Evolutionary conservation across 2,797 vertebrate species (phyloP), one percentile per base, ranked within the genome.

Genomic region (Anabacerthia variegaticeps): DNA sequence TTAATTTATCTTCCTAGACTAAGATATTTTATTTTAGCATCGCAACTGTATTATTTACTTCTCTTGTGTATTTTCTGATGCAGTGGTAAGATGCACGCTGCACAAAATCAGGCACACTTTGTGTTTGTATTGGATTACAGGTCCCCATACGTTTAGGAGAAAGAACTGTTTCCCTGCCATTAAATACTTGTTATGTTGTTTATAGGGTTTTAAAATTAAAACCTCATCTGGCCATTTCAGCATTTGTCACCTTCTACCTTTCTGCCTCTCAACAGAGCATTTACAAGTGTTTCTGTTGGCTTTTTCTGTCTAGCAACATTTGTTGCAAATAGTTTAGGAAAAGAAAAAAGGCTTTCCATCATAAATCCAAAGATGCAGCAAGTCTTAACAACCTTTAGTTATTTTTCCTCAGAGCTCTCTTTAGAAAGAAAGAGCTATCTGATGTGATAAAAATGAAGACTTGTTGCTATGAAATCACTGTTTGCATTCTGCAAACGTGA

Each of bases 141-240:
- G 74, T 56, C 22, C 14, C 17, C 15, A 3, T 92, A 48, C 59
- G 32, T 63, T 85, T 63, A 73, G 44, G 48, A 74, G 55, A 65
- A 86, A 62, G 73, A 69, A 16, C 61, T 48, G 18, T 68, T 94
- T 95, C 61, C 18, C 37, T 85, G 59, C 16, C 52, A 27, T 82
- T 94, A 94, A 93, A 90, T 73, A 74, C 49, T 37, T 85, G 73
- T 81, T 90, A 84, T 30, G 22, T 67, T 82, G 22, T 92, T 96
- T 94, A 71, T 61, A 71, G 71, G 24, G 41, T 82, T 93, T 95
- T 95, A 95, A 95, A 95, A 92, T 94, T 69, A 93, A 96, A 94
- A 75, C 49, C 46, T 91, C 69, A 56, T 85, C 85, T 88, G 82
- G 67, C 71, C 37, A 59, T 93, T 96, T 78, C 77, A 79, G 71